Evolutionary conservation across 2,113 vertebrate species (phyloP).

Genomic region (Nothoprocta pentlandii): DNA sequence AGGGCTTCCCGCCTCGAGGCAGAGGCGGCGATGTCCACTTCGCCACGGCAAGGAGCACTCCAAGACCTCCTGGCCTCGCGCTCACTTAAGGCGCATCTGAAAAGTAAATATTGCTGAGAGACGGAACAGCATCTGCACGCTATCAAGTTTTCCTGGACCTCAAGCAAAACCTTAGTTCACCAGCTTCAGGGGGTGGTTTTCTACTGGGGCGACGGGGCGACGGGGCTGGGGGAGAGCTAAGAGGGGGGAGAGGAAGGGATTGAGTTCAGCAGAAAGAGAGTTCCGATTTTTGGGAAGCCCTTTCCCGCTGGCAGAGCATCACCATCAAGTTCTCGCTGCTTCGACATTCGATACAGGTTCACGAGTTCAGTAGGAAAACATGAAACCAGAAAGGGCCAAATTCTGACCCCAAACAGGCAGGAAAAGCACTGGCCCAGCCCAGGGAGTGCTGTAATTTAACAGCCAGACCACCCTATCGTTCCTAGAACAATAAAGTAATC

Average conservation of each 20-base stretch:
- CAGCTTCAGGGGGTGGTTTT: not conserved
- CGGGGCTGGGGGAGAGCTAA: not conserved
- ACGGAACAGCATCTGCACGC: constrained; percentile 51
- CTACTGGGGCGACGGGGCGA: not conserved
- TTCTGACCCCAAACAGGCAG: constrained; percentile 50
- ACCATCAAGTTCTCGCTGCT: constrained; percentile 36
- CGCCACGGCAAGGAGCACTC: not conserved
- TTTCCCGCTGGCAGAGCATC: constrained; percentile 39
- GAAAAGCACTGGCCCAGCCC: constrained; percentile 15
- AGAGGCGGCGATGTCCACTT: not conserved
- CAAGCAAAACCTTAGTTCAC: not conserved
- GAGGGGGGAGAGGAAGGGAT: not conserved
- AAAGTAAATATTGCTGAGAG: constrained; percentile 20
- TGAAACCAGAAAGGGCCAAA: constrained; percentile 60
- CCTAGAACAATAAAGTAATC: constrained; percentile 58
- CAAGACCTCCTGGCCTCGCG: not conserved
- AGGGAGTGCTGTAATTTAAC: constrained; percentile 48
- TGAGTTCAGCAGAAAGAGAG: not conserved
- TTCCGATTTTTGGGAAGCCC: constrained; percentile 31
- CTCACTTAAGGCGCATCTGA: constrained; percentile 10
- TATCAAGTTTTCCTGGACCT: constrained; percentile 55
- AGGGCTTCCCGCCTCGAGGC: constrained; percentile 54
- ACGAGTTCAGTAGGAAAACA: constrained; percentile 67
- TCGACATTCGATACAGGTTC: constrained; percentile 64
- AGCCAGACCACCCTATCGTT: constrained; percentile 54